Base-by-base conservation (phyloP, 1,140 invertebrate species). In the Panulirus ornatus region DNA sequence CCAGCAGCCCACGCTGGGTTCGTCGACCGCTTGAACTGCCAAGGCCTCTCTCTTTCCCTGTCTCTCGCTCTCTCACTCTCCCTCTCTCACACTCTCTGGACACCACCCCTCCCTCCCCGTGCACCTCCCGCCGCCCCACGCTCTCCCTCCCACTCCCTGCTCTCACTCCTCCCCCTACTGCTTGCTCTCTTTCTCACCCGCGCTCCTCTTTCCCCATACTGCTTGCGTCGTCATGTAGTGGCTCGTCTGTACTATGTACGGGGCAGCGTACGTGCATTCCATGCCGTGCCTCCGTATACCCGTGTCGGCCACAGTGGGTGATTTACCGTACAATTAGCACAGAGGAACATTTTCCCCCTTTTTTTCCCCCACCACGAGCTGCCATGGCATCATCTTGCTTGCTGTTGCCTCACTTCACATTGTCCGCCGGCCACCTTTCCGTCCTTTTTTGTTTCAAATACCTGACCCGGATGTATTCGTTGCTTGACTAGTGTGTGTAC, bases 1-100 rank as follows among this genome's bases (percentile, higher is more conserved):
- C 73, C 84, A 86, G 84, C 71, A 86, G 47, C 71, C 71, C 47
- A 86, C 71, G 54, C 84, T 76, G 44, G 71, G 84, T 76, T 75
- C 78, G 73, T n/a, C 84, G 84, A 86, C 84, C 84, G 84, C 84
- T 51, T 42, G 30, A 27, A 58, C 47, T 54, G 44, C 71, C 71
- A 76, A 58, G 71, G 71, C 36, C 58, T 70, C 40, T 66, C 82
- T 54, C 27, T 54, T 11, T 34, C 30, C 30, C 84, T 76, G 47
- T 86, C 84, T 76, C 73, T 54, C 51, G n/a, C 71, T 58, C 71
- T 42, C 22, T 36, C 27, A 22, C 27, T 42, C 36, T 34, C 84
- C 38, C 70, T 85, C 70, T 54, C 70, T 47, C 44, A 30, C 84
- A 34, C 83, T 42, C 44, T 51, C 44, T 44, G n/a, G 27, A 22